Base-by-base conservation (phyloP, 2,888 invertebrate genomes). In the Aradus depressus region DNA sequence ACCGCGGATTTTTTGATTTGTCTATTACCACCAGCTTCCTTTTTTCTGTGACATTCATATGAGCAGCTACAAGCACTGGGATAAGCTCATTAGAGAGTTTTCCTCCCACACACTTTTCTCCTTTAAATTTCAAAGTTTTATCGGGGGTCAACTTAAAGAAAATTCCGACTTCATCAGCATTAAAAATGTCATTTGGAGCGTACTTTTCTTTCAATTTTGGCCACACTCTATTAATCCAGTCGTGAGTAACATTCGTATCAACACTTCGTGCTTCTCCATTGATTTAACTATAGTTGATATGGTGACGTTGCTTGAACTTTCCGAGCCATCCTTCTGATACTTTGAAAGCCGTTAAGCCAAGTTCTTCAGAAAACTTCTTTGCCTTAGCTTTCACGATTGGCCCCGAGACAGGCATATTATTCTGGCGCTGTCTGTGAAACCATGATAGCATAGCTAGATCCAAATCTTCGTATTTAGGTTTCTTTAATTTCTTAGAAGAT, bases 111-210 rank as follows among this genome's bases (percentile, higher is more conserved):
- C 38, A 38, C n/a, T n/a, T 59, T 52, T 63, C 60, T 18, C 56
- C 48, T 61, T 61, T 61, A 44, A 62, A 61, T 39, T 51, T 57
- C 12, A 60, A 50, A 2, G 61, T 62, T 58, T 60, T 60, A 51
- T 63, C 59, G 4, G 62, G 61, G 2, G 60, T 48, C 51, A 55
- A 53, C 50, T 60, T 60, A 50, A 53, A 62, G 53, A 59, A 62
- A 16, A 63, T 43, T 6, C 55, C 60, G 22, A 59, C 62, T 55
- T 64, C 61, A 52, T 62, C 62, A 10, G 61, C 60, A 50, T 63
- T 63, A 37, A 60, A 64, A 48, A 63, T 58, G 47, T 62, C 55
- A 26, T 56, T 49, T 5, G 18, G 19, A 34, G 34, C 34, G 34
- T 34, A 34, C 18, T 34, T 34, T 6, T n/a, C n/a, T n/a, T n/a